These are phyloP conservation scores for Camponotus fellah DNA, from an alignment of 2,888 invertebrate species.

Conservation along the genomic window DNA sequence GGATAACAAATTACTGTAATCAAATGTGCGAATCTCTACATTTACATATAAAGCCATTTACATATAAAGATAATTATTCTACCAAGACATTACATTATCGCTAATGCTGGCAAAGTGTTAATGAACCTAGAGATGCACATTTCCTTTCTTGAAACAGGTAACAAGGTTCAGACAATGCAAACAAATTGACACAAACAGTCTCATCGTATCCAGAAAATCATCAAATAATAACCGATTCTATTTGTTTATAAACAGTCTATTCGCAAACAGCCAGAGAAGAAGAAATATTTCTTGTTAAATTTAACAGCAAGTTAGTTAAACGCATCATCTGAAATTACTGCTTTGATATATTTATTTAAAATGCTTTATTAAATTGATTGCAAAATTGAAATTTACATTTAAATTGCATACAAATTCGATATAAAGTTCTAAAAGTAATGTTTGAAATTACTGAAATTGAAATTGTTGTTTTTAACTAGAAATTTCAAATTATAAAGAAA, in stretches of 20 bases:
- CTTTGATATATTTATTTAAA: neutral
- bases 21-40: neutral
- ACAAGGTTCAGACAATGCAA: slow-evolving; percentile 47
- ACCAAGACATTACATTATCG: slow-evolving; percentile 47
- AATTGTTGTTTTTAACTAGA: neutral
- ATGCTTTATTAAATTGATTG: neutral
- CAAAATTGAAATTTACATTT: slow-evolving; percentile 2
- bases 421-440: neutral
- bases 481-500: neutral
- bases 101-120: slow-evolving; percentile 30
- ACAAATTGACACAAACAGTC: slow-evolving; percentile 41
- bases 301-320: neutral
- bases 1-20: neutral
- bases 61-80: slow-evolving; percentile 33
- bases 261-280: slow-evolving; percentile 55
- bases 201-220: slow-evolving; percentile 9
- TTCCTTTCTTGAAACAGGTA: slow-evolving; percentile 23
- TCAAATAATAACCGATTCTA: slow-evolving; percentile 56
- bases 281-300: slow-evolving; percentile 45
- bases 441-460: neutral
- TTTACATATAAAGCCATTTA: slow-evolving; percentile 35
- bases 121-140: slow-evolving; percentile 42
- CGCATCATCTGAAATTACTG: slow-evolving; percentile 26
- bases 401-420: neutral
- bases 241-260: slow-evolving; percentile 33